Evolutionary conservation across 2,888 invertebrate genomes (phyloP).

Genomic region (Caenorhabditis sp.): DNA sequence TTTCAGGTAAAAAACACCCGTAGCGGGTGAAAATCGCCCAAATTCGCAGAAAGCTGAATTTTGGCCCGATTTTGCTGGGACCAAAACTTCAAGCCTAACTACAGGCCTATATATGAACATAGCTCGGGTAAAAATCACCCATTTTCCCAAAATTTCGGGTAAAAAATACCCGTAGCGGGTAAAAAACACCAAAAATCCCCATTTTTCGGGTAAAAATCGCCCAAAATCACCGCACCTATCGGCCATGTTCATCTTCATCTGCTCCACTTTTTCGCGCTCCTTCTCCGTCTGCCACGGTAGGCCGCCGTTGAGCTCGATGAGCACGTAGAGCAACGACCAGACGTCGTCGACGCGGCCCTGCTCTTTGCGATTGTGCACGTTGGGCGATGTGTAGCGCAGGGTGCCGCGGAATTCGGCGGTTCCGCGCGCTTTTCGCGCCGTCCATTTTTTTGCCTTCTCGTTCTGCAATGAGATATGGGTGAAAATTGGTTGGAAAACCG

Average conservation of each 20-base stretch:
- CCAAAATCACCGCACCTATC: constrained; percentile 29
- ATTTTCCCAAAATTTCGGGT: too few relatives aligned
- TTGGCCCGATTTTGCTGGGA: too few relatives aligned
- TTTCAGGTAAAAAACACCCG: too few relatives aligned
- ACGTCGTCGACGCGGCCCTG: constrained; percentile 49
- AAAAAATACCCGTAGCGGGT: too few relatives aligned
- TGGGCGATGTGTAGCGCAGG: constrained; percentile 58
- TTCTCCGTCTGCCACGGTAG: constrained; percentile 60
- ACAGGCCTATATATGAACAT: too few relatives aligned
- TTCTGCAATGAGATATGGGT: too few relatives aligned
- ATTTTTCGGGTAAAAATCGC: neutral
- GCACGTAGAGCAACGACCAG: constrained; percentile 45
- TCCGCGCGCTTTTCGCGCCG: constrained; percentile 53
- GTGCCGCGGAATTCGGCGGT: constrained; percentile 65
- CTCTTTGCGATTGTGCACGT: constrained; percentile 55
- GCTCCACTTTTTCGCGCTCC: constrained; percentile 46
- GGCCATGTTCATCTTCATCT: constrained; percentile 46
- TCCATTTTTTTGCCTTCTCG: constrained; percentile 34
- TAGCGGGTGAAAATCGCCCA: too few relatives aligned
- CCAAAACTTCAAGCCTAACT: too few relatives aligned
- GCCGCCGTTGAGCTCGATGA: constrained; percentile 76
- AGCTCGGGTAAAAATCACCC: too few relatives aligned
- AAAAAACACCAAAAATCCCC: neutral
- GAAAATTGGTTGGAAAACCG: too few relatives aligned
- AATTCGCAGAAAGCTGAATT: too few relatives aligned